Evolutionary conservation across 2,797 vertebrate species (phyloP), one percentile per base, ranked within the genome.

Genomic region (Enteromius treurensis): DNA sequence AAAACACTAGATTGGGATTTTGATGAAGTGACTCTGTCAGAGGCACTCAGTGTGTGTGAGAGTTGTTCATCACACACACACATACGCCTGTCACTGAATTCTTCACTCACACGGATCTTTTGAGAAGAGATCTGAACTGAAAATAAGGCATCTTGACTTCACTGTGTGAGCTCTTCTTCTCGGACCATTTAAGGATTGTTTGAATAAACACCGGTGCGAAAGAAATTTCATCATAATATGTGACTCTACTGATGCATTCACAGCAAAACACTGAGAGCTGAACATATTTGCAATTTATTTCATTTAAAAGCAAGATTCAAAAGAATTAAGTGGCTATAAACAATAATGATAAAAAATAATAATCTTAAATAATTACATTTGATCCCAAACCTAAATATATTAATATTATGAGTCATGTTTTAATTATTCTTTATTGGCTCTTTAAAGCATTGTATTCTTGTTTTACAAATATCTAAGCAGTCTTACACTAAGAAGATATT

Each of bases 1-100:
- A 79, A 76, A 71, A 83, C 83, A 69, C 29, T 23, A 79, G 79
- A 78, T 81, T 58, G 21, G n/a, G 71, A 81, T 64, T 65, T 53
- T 76, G 75, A 85, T 85, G 49, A 81, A 79, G 69, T 76, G 81
- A 70, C 69, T 53, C 19, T 65, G 51, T 71, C 69, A 51, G 6
- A 55, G 32, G n/a, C 51, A 6, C 51, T 34, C 11, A 45, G 60
- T 84, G 73, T 69, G 51, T 74, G 53, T 79, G 19, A 40, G n/a
- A 75, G 49, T 51, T 65, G 58, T 73, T 42, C 76, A 15, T 80
- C 34, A 47, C 45, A 47, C 45, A 47, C 45, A 47, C 69, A 37
- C 70, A 34, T 40, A 55, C 40, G 13, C 45, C 42, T 42, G 42
- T 47, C 45, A 47, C 67, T 15, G 67, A 23, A 14, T 69, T 23